Percentiles rank a stretch among this genome's conserved stretches.
phyloP scores from a whole-genome alignment of 2,888 invertebrate species.

The Euspilapteryx auroguttella region DNA sequence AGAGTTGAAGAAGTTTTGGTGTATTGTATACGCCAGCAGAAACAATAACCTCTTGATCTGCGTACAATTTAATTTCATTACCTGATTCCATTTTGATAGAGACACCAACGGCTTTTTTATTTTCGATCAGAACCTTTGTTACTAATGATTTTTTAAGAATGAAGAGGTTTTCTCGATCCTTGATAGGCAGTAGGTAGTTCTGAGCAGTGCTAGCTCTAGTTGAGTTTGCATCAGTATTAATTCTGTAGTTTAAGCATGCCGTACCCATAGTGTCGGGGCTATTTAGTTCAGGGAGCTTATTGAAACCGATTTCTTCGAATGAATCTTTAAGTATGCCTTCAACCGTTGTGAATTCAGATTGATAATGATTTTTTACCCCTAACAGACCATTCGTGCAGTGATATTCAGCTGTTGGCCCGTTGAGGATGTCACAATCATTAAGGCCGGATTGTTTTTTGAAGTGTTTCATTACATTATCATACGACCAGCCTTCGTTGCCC shows the following conservation, averaged over 20 bases:
- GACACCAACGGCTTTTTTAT: conserved; percentile 6
- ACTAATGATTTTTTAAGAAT: conserved; percentile 6
- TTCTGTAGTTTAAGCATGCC: conserved; percentile 1
- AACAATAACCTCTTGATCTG: conserved; percentile 31
- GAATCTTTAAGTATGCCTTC: conserved; percentile 1
- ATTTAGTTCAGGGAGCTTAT: conserved; percentile 2
- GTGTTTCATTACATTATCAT: conserved; percentile 2
- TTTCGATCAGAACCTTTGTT: conserved; percentile 7
- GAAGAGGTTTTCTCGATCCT: conserved; percentile 7
- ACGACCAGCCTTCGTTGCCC: conserved; percentile 5
- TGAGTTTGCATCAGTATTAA: conserved; percentile 8
- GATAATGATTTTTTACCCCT: conserved; percentile 1
- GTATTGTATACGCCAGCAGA: conserved; percentile 33
- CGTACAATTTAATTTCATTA: conserved; percentile 9
- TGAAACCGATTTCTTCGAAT: conserved; percentile 4
- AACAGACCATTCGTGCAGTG: conserved; percentile 5
- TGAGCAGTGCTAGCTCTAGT: conserved; percentile 15
- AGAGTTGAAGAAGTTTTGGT: conserved; percentile 32
- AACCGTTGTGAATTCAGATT: neutral
- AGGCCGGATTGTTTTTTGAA: conserved; percentile 6
- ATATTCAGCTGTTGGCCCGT: conserved; percentile 3
- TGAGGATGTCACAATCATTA: conserved; percentile 1
- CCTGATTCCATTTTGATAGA: conserved; percentile 1
- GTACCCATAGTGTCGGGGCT: conserved; percentile 6
- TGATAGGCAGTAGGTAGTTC: conserved; percentile 3